phyloP scores from a whole-genome alignment of 2,888 invertebrate genomes.

The Amiota minor region DNA sequence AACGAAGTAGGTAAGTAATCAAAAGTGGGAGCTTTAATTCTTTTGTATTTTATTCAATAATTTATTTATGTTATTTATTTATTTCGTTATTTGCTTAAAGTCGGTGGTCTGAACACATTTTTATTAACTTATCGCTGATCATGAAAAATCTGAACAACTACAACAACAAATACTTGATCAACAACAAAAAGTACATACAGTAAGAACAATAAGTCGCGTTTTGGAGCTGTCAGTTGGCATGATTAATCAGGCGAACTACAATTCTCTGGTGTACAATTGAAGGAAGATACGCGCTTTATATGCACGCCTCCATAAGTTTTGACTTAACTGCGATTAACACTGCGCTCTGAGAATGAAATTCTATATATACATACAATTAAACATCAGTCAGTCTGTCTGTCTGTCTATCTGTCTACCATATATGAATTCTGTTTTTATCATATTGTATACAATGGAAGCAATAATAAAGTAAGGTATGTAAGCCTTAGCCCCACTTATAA shows the following conservation, averaged over 20 bases:
- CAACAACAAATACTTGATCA: neutral
- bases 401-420: too few relatives aligned
- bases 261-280: slow-evolving; percentile 53
- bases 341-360: too few relatives aligned
- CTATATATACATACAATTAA: neutral
- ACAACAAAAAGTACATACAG: neutral
- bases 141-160: neutral
- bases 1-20: too few relatives aligned
- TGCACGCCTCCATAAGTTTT: slow-evolving; percentile 44
- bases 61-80: slow-evolving; percentile 8
- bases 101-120: slow-evolving; percentile 5
- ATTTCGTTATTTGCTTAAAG: neutral
- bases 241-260: slow-evolving; percentile 56
- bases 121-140: slow-evolving; percentile 6
- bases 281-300: slow-evolving; percentile 44
- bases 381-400: neutral
- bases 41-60: neutral
- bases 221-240: slow-evolving; percentile 63
- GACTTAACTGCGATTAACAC: neutral
- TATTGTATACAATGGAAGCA: too few relatives aligned
- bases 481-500: neutral
- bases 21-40: slow-evolving; percentile 3
- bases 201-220: neutral
- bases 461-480: too few relatives aligned
- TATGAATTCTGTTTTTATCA: neutral